These are phyloP conservation scores for Xerus rutilus DNA, from an alignment of 2,797 vertebrate genomes.

Conservation along the genomic window DNA sequence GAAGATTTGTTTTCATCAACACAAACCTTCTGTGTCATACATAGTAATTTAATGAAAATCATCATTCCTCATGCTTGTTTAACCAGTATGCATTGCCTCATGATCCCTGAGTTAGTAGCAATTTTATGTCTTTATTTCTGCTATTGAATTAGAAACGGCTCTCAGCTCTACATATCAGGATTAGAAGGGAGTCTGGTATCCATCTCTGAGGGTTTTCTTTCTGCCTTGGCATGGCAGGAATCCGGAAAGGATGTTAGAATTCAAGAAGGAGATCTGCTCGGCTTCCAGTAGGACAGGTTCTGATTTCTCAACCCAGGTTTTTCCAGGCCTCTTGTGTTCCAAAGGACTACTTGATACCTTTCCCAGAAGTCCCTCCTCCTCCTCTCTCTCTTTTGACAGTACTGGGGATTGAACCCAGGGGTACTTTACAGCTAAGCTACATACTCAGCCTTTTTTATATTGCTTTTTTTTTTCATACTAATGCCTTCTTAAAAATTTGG, in stretches of 20 bases:
- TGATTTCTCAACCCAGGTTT: background rate
- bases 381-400: too few species aligned
- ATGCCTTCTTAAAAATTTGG: too few species aligned
- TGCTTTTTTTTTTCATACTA: too few species aligned
- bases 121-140: background rate
- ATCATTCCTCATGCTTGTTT: background rate
- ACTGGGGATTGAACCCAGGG: too few species aligned
- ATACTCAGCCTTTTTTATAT: too few species aligned
- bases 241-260: background rate
- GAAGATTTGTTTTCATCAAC: background rate
- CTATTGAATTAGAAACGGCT: constrained; percentile 50
- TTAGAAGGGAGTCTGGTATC: background rate
- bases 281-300: background rate
- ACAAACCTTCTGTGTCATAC: background rate
- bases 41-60: constrained; percentile 42
- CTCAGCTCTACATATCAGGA: background rate
- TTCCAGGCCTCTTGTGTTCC: background rate
- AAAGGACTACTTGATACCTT: background rate
- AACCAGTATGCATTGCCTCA: background rate
- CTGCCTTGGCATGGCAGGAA: background rate
- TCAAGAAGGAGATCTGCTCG: background rate
- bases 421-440: too few species aligned
- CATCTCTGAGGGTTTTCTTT: background rate
- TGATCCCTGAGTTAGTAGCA: background rate
- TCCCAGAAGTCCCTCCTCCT: background rate